Evolutionary conservation across 92 coral and sea anemone species (phyloP), one percentile per base, ranked within the genome.

Genomic region (Isaurus tuberculatus): DNA sequence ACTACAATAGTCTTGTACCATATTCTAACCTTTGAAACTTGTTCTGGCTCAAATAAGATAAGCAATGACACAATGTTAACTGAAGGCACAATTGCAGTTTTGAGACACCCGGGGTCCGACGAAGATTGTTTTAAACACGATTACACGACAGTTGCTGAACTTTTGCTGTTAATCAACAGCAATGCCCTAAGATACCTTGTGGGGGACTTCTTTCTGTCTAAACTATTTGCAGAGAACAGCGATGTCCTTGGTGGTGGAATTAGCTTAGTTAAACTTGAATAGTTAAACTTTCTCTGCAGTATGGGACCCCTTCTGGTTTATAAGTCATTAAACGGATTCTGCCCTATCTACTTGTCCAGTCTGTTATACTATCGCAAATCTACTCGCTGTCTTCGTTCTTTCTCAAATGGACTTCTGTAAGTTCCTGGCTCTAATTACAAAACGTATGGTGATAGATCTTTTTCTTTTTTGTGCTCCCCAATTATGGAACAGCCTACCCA

Each of bases 1-100:
- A 84, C 83, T 28, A 51, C 84, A 19, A 36, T 79, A 4, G 92
- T 88, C 2, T 81, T 79, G 0, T 89, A 85, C 78, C 81, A 89
- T 20, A 48, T 89, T 13, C 68, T 89, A 2, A 53, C 89, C 1
- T 73, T 85, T 27, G 64, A 86, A 72, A 37, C 88, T 60, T 83
- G 86, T 19, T 26, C 37, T 32, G 22, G 10, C 1, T 14, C 23
- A 20, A 26, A 19, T 15, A 11, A 19, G 58, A 20, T 26, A 48
- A 31, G 2, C 28, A 82, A 63, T 31, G 26, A 28, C 58, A 82
- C 73, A 9, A 16, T 9, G 1, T 69, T 78, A 37, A 15, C 19
- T 43, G 51, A 70, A 11, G 34, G 15, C 0, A 26, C n/a, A 63
- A 0, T 25, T 26, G 8, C 23, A 55, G 69, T 26, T 63, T 29